phyloP scores from a whole-genome alignment of 2,113 vertebrate species.

The Thunnus thynnus region DNA sequence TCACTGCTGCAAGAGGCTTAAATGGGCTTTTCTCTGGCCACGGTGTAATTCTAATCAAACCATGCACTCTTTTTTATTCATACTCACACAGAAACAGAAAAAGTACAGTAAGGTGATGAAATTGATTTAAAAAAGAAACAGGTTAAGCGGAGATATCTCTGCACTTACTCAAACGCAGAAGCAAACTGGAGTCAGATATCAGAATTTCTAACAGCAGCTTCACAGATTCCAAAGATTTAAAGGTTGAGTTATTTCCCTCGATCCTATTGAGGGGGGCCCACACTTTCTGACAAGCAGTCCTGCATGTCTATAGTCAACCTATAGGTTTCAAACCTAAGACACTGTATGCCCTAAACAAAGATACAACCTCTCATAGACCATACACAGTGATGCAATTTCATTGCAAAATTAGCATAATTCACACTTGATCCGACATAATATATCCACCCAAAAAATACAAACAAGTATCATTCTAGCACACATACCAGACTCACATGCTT shows the following conservation, averaged over 20 bases:
- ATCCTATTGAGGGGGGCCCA: constrained; percentile 17
- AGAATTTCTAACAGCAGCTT: constrained; percentile 23
- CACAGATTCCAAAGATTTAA: constrained; percentile 38
- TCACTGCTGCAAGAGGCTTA: constrained; percentile 54
- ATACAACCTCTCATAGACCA: constrained; percentile 25
- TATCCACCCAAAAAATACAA: constrained; percentile 20
- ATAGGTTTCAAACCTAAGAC: constrained; percentile 18
- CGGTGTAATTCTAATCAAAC: constrained; percentile 62
- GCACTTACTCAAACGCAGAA: constrained; percentile 29
- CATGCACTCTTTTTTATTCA: constrained; percentile 44
- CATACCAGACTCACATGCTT: constrained; percentile 55
- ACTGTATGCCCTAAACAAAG: constrained; percentile 30
- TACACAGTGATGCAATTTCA: constrained; percentile 22
- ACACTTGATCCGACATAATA: constrained; percentile 64
- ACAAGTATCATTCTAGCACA: constrained; percentile 51
- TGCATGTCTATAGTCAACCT: constrained; percentile 10
- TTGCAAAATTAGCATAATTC: constrained; percentile 61
- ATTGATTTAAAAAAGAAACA: constrained; percentile 44
- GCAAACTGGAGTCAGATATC: constrained; percentile 29
- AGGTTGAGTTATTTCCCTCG: constrained; percentile 28
- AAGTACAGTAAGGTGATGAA: constrained; percentile 48
- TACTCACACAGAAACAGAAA: constrained; percentile 23
- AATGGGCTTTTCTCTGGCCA: constrained; percentile 41
- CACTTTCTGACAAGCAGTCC: constrained; percentile 15
- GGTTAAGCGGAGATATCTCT: constrained; percentile 38